phyloP scores from a whole-genome alignment of 64 coral and sea anemone genomes.

The Porites lutea region DNA sequence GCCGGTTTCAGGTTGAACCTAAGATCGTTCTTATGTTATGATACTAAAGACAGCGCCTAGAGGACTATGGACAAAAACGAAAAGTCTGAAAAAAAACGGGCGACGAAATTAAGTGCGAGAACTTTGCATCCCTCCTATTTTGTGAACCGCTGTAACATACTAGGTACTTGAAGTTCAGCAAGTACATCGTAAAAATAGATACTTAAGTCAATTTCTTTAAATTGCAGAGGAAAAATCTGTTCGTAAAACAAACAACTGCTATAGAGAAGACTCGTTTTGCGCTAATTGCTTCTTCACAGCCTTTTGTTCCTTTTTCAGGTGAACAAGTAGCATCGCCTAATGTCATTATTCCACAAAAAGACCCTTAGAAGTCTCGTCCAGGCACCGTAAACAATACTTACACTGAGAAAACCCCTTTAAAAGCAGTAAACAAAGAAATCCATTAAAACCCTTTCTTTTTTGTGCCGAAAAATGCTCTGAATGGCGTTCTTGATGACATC shows the following conservation, averaged over 20 bases:
- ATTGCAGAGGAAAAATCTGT: neutral
- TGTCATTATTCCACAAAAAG: neutral
- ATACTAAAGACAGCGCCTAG: too few species aligned
- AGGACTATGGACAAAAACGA: too few species aligned
- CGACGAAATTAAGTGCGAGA: too few species aligned
- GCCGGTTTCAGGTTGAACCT: too few species aligned
- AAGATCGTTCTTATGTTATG: too few species aligned
- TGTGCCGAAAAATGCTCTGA: neutral
- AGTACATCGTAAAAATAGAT: too few species aligned
- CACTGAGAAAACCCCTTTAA: constrained; percentile 25
- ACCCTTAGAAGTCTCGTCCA: constrained; percentile 17
- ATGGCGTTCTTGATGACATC: neutral
- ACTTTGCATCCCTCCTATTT: too few species aligned
- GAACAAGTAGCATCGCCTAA: constrained; percentile 20
- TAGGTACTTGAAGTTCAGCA: too few species aligned
- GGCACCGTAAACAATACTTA: constrained; percentile 6
- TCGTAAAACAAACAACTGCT: constrained; percentile 12
- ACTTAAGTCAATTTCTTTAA: too few species aligned
- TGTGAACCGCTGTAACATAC: too few species aligned
- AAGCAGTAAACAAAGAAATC: neutral
- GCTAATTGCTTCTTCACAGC: constrained; percentile 27
- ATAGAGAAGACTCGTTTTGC: neutral
- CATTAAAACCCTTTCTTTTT: constrained; percentile 21
- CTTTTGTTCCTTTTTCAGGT: constrained; percentile 1
- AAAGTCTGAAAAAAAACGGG: too few species aligned